Base-by-base conservation (phyloP, 2,113 vertebrate species). In the Canis aureus region DNA sequence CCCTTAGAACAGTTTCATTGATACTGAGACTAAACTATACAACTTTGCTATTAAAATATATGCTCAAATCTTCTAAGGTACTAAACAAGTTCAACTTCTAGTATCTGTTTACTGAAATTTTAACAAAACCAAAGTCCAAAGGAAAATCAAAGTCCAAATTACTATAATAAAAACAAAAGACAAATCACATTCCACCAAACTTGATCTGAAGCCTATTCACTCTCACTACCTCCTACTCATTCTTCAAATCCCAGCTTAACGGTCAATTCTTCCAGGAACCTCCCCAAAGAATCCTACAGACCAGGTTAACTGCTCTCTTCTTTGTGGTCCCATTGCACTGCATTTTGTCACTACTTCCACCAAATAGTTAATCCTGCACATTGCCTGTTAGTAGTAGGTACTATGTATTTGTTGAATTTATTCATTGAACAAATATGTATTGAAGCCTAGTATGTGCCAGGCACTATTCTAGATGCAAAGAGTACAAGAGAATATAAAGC, bases 21-120 rank as follows among this genome's bases (percentile, higher is more conserved):
- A 80, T 55, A 90, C 27, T 57, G 55, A 95, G 55, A 96, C n/a
- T 89, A 94, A 95, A 84, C n/a, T 43, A 91, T 17, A 96, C 11
- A 91, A 53, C 67, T 90, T 96, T 78, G 80, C 67, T 73, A 69
- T 74, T 94, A 78, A 96, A 95, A 83, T 76, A 66, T 97, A 87
- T 55, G 89, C 19, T 84, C 22, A 49, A 82, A 83, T 35, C 32
- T 88, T 91, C 59, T 35, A 67, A 91, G 13, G 32, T 59, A 71
- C 55, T 60, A 91, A 94, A 76, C 23, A 86, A 69, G 43, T 53
- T 89, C 80, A 66, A 38, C 13, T 59, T 62, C 49, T 25, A 67
- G 19, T 49, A 49, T 19, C 55, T 80, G 29, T 81, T 76, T 92
- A 86, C 79, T 81, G 20, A 94, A 81, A 90, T 69, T 82, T 89